Evolutionary conservation across 2,113 vertebrate genomes (phyloP).

Genomic region (Neofelis nebulosa): DNA sequence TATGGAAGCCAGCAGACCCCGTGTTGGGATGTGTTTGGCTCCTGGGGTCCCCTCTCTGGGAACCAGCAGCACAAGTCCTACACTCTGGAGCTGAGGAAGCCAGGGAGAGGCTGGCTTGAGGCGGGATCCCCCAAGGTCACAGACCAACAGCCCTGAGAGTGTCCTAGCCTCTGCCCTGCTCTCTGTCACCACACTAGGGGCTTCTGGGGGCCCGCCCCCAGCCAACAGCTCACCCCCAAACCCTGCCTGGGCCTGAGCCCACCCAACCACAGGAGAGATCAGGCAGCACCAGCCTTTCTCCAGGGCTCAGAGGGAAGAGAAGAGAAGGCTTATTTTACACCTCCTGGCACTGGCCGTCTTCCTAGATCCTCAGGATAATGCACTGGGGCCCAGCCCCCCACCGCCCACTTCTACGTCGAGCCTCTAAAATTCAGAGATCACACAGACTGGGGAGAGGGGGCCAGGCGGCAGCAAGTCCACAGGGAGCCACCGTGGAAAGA

Average conservation of each 20-base stretch:
- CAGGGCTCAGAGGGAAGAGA: accelerated
- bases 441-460: too few species aligned
- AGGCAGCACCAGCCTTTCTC: accelerated
- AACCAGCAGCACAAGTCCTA: not conserved
- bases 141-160: not conserved
- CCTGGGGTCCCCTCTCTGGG: not conserved
- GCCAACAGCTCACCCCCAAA: not conserved
- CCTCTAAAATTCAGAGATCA: not conserved
- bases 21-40: accelerated
- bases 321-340: not conserved
- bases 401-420: not conserved
- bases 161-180: not conserved
- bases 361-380: not conserved
- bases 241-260: not conserved
- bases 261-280: not conserved
- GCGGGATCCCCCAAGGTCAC: not conserved
- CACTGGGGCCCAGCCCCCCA: too few species aligned
- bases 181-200: not conserved
- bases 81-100: not conserved
- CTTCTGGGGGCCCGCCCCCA: not conserved
- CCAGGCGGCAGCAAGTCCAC: not conserved
- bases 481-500: not conserved
- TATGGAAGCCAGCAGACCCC: not conserved
- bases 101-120: not conserved
- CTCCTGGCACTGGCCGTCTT: accelerated